Conservation (phyloP, 2,113 vertebrate genomes). For the Tretioscincus oriximinensis region DNA sequence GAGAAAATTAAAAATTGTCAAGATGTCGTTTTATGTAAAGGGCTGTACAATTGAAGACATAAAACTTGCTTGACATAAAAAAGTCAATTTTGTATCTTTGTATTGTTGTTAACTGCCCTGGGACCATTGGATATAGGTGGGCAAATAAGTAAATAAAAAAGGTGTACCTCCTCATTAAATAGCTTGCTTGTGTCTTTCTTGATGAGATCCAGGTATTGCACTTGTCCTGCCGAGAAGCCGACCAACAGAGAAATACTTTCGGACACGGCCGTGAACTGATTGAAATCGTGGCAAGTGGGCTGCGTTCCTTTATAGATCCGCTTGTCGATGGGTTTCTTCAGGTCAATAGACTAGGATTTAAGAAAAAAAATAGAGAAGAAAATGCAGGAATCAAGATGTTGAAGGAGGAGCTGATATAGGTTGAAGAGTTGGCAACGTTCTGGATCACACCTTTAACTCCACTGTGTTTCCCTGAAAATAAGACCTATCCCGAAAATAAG, state of each 20-base stretch:
- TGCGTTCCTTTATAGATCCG: conserved; percentile 92
- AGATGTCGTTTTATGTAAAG: too few relatives aligned
- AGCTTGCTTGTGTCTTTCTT: conserved; percentile 90
- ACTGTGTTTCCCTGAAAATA: too few relatives aligned
- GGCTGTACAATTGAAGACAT: too few relatives aligned
- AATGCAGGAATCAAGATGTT: not conserved
- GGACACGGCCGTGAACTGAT: conserved; percentile 85
- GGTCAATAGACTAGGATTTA: conserved; percentile 81
- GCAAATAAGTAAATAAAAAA: too few relatives aligned
- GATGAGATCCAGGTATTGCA: conserved; percentile 91
- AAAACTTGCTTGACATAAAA: too few relatives aligned
- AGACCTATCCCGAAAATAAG: too few relatives aligned
- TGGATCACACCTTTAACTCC: not conserved
- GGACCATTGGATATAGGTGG: too few relatives aligned
- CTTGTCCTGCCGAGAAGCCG: conserved; percentile 89
- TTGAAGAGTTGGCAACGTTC: too few relatives aligned
- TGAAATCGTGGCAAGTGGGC: conserved; percentile 92
- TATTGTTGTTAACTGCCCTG: too few relatives aligned
- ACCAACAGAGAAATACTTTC: conserved; percentile 88
- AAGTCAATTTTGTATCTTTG: too few relatives aligned
- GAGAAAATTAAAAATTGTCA: too few relatives aligned
- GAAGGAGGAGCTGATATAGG: not conserved
- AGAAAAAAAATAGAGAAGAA: conserved; percentile 13
- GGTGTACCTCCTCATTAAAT: conserved; percentile 88
- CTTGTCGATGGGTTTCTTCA: conserved; percentile 92